Evolutionary conservation across 2,797 vertebrate species (phyloP), one percentile per base, ranked within the genome.

Genomic region (Sebastes flavidus): DNA sequence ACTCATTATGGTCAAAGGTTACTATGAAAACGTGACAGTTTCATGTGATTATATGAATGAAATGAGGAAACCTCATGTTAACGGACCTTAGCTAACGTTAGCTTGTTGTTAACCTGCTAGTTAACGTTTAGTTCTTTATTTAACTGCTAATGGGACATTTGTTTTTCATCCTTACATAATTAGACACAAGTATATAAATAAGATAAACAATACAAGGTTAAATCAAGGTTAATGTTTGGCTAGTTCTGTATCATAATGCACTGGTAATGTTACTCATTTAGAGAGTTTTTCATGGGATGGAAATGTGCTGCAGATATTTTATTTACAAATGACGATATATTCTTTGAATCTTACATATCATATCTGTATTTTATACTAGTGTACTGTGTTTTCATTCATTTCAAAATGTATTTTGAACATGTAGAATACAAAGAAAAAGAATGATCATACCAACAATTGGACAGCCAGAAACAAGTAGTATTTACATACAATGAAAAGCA

Each of bases 21-120:
- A 32, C 5, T 13, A 1, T 60, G 22, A 1, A 11, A 66, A 25
- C 5, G 9, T 7, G 46, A 58, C 7, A n/a, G 9, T 7, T n/a
- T 66, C 0, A 27, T 6, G 0, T 20, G 12, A 29, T 6, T 38
- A 11, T 9, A 56, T 20, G 3, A 74, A 2, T 5, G 2, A 72
- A 55, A 6, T 5, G 1, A 1, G 2, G 38, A 66, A 63, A 27
- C 4, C 0, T 16, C 16, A 55, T 1, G 66, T n/a, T 38, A 24
- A 65, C 24, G 16, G 13, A n/a, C 30, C 1, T n/a, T 18, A 54
- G 77, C 61, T 32, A 8, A 77, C 16, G 27, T 38, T 84, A 76
- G 30, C 46, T 69, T 60, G 60, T 56, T 65, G 68, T 70, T 60
- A 5, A 54, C 38, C 29, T 59, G 22, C 6, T 12, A 42, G 10